These are phyloP conservation scores for Micoletzkya japonica DNA, from an alignment of 2,888 invertebrate species.

Conservation along the genomic window DNA sequence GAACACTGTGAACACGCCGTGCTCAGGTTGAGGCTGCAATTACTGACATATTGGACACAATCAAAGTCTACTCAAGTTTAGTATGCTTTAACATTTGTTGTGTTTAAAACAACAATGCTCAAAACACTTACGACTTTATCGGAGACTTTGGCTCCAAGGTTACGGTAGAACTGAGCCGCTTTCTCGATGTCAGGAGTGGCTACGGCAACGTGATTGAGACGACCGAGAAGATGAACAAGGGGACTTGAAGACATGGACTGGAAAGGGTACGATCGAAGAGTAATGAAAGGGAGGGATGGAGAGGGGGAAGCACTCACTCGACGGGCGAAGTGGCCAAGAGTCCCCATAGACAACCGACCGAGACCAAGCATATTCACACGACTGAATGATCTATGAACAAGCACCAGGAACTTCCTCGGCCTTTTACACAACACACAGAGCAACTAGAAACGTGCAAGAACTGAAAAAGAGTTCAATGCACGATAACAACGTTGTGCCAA, in stretches of 20 bases:
- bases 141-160: constrained; percentile 70
- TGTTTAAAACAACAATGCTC: neutral
- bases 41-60: neutral
- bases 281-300: no score
- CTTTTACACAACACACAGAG: no score
- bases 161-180: constrained; percentile 68
- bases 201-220: constrained; percentile 72
- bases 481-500: no score
- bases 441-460: no score
- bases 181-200: constrained; percentile 70
- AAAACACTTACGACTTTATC: constrained; percentile 55
- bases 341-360: no score
- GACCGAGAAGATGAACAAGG: constrained; percentile 65
- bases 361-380: no score
- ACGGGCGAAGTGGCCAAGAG: no score
- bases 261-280: neutral
- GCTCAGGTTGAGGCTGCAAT: constrained; percentile 68
- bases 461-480: no score
- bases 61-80: neutral
- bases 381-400: no score
- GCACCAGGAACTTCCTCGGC: no score
- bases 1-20: constrained; percentile 72
- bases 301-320: no score
- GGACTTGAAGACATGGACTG: constrained; percentile 48
- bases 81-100: neutral